Base-by-base conservation (phyloP, 2,888 invertebrate species). In the Eumerus sabulonum region DNA sequence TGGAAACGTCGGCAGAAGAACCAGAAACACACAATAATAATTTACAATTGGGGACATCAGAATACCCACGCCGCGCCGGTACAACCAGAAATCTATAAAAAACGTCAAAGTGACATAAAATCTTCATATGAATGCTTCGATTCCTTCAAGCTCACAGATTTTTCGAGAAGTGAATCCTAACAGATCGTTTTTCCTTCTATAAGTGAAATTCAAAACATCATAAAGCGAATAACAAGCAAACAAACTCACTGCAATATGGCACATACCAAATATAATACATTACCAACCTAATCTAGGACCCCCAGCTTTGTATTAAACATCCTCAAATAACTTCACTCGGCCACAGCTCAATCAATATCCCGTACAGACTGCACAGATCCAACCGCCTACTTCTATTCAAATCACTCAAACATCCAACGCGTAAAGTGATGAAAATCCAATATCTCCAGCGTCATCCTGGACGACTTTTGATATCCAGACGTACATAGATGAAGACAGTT, bases 121-220 rank as follows among this genome's bases (percentile, higher is more conserved):
- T 54, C 54, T n/a, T 1, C 54, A 40, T 11, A 54, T 17, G 13
- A 40, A 54, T 54, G 38, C 12, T 40, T 13, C 40, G 18, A 54
- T 54, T 54, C 18, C 40, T 54, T 54, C 40, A 54, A 54, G 14
- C 9, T 14, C 35, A 50, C 14, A 13, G 14, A 35, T 13, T 50
- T 13, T 50, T 50, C n/a, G 27, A 57, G 57, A 57, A 14, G 45
- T 44, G 14, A 13, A 35, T 42, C 35, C 27, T 14, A 47, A 47
- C 18, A 59, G 38, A 48, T 47, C 19, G n/a, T 17, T 59, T 59
- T 59, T 38, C 59, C 47, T 7, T 59, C 47, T 47, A 47, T 59
- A 47, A 59, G 47, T 38, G 48, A 60, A 60, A 60, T 48, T 38
- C 60, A 48, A 18, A 60, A 48, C 18, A 60, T 48, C 38, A 60